Evolutionary conservation across 2,888 invertebrate genomes (phyloP).

Genomic region (Trissolcus brochymenae): DNA sequence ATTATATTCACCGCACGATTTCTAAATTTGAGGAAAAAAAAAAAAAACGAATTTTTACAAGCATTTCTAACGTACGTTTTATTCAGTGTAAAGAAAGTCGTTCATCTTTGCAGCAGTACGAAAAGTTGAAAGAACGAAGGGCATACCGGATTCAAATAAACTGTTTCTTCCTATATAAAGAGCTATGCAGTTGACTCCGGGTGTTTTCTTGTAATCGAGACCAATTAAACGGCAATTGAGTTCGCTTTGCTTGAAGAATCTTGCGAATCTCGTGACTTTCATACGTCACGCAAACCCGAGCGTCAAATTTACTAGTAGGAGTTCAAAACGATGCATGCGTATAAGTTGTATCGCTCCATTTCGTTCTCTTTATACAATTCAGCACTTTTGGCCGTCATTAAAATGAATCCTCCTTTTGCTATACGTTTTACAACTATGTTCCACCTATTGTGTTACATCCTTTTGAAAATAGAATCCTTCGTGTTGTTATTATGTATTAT

Average conservation of each 20-base stretch:
- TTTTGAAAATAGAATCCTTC: too few relatives aligned
- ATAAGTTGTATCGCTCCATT: too few relatives aligned
- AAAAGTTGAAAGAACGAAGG: slow-evolving; percentile 18
- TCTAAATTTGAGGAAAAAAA: not conserved
- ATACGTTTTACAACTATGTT: too few relatives aligned
- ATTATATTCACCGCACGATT: not conserved
- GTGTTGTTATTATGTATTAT: too few relatives aligned
- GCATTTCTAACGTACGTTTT: too few relatives aligned
- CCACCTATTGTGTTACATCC: too few relatives aligned
- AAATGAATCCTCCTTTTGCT: too few relatives aligned
- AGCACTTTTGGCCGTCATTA: too few relatives aligned
- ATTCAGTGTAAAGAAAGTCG: too few relatives aligned
- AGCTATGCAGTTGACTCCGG: slow-evolving; percentile 44
- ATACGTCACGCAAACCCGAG: slow-evolving; percentile 58
- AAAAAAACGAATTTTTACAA: too few relatives aligned
- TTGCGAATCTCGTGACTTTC: slow-evolving; percentile 55
- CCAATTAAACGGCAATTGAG: slow-evolving; percentile 58
- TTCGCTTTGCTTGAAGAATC: slow-evolving; percentile 55
- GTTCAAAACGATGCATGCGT: slow-evolving; percentile 2
- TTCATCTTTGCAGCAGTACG: too few relatives aligned
- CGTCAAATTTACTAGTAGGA: slow-evolving; percentile 45
- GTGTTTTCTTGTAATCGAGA: slow-evolving; percentile 54
- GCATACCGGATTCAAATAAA: slow-evolving; percentile 50
- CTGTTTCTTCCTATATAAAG: slow-evolving; percentile 48
- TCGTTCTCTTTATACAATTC: not conserved